phyloP scores from a whole-genome alignment of 2,797 vertebrate species.

The Mormyrus hasselquistii region DNA sequence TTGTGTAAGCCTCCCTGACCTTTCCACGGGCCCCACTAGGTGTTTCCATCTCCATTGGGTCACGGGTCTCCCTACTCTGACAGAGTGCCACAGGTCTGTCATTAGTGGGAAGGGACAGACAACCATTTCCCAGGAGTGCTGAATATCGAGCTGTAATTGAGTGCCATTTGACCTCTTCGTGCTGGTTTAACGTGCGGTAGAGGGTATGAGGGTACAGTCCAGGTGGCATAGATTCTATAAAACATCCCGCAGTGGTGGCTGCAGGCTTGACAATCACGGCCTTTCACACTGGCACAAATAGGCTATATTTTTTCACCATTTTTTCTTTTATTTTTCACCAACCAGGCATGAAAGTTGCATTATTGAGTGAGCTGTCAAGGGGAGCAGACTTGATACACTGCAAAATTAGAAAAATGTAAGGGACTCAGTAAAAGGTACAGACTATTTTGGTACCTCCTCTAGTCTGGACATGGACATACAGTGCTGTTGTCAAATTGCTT shows the following conservation, averaged over 20 bases:
- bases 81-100: slow-evolving; percentile 8
- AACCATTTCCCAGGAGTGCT: background rate
- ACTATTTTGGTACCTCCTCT: background rate
- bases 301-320: background rate
- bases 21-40: background rate
- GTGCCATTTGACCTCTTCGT: background rate
- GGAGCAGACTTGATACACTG: background rate
- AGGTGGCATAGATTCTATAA: background rate
- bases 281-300: background rate
- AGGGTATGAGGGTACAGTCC: background rate
- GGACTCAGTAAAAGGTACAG: background rate
- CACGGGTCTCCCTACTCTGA: background rate
- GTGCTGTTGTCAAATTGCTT: background rate
- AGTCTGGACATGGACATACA: background rate
- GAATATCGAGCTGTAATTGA: background rate
- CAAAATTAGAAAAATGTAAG: background rate
- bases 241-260: background rate
- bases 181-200: background rate
- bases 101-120: background rate
- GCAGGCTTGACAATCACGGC: background rate
- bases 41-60: background rate
- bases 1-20: slow-evolving; percentile 3
- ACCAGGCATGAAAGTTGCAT: background rate
- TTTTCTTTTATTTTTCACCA: background rate
- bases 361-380: background rate